Conservation (phyloP, 2,113 vertebrate species). For the Pseudorectes ferrugineus region DNA sequence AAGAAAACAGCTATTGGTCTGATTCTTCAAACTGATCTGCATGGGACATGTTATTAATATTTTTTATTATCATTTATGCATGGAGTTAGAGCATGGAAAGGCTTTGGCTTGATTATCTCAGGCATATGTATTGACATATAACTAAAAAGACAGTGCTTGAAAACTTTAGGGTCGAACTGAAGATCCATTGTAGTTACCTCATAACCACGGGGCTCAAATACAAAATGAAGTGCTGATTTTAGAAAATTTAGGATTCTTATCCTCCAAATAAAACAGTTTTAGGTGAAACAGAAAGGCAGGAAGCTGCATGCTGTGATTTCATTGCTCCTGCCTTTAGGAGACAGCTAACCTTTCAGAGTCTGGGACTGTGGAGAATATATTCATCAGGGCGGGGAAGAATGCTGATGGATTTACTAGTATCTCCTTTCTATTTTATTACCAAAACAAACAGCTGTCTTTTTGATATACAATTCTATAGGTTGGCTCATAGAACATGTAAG, state of each 20-base stretch:
- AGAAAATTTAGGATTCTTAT: background rate
- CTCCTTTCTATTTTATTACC: slow-evolving; percentile 38
- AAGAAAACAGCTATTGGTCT: background rate
- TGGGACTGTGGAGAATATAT: background rate
- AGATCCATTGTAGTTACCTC: background rate
- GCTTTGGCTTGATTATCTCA: background rate
- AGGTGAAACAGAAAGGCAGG: background rate
- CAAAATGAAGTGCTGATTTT: background rate
- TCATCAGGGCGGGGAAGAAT: background rate
- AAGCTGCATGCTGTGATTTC: background rate
- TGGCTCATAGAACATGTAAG: background rate
- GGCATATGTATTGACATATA: background rate
- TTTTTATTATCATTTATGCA: background rate
- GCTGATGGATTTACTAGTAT: slow-evolving; percentile 23
- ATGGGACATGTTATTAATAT: background rate
- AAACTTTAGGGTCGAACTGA: background rate
- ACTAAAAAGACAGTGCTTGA: background rate
- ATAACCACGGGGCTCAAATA: background rate
- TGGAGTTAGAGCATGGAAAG: background rate
- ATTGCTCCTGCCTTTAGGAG: background rate
- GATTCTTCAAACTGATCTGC: background rate
- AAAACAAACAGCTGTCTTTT: slow-evolving; percentile 46
- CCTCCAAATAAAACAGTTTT: background rate
- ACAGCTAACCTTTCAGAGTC: background rate
- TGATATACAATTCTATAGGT: background rate